Conservation (phyloP, 1,140 invertebrate species). For the Brachionus rotundiformis region DNA sequence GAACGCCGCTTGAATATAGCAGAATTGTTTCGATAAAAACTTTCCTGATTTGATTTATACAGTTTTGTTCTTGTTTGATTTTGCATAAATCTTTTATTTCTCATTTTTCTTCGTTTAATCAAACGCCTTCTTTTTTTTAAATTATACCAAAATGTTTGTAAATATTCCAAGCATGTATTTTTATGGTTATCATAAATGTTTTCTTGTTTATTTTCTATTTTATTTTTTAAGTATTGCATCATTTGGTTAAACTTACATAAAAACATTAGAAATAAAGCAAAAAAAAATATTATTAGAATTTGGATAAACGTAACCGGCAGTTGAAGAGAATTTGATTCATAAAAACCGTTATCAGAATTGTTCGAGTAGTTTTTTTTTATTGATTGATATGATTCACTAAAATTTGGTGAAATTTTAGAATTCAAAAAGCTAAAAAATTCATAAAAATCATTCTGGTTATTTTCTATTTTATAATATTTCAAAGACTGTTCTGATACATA, state of each 20-base stretch:
- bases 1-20: neutral
- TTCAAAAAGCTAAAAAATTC: constrained; percentile 24
- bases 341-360: neutral
- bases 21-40: constrained; percentile 27
- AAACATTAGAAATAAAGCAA: neutral
- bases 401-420: neutral
- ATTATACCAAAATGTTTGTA: neutral
- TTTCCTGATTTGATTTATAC: neutral
- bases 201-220: neutral
- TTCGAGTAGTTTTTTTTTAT: neutral
- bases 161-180: neutral
- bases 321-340: neutral
- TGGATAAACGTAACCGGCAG: constrained; percentile 13
- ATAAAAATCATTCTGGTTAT: neutral
- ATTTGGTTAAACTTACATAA: constrained; percentile 33
- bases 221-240: neutral
- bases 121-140: neutral
- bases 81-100: neutral
- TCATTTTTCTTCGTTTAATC: neutral
- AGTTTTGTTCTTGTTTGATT: no score
- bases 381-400: neutral
- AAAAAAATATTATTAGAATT: neutral
- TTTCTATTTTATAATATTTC: neutral
- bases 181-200: neutral
- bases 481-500: neutral